Percentiles rank a stretch among this genome's conserved stretches.
Conservation (phyloP, 1,140 invertebrate genomes). For the Caerostris darwini region DNA sequence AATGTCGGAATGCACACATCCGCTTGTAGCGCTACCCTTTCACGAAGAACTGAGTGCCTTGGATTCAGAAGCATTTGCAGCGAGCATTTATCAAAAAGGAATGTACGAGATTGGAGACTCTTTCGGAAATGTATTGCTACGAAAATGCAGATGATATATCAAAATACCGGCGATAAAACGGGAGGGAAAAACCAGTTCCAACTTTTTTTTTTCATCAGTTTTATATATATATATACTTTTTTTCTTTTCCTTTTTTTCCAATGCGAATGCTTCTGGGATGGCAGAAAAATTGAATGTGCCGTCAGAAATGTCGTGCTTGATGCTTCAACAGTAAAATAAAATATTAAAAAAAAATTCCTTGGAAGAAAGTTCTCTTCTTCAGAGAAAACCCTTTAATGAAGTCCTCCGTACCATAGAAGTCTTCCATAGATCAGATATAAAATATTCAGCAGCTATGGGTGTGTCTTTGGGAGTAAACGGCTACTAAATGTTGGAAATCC, state of each 20-base stretch:
- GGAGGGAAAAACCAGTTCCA: slow-evolving; percentile 9
- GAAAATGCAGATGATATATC: slow-evolving; percentile 72
- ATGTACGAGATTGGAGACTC: background rate
- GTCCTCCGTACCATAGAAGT: background rate
- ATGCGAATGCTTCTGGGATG: background rate
- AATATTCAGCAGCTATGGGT: slow-evolving; percentile 53
- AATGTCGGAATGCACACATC: background rate
- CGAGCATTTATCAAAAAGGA: slow-evolving; percentile 25
- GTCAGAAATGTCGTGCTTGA: slow-evolving; percentile 40
- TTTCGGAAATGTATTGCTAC: slow-evolving; percentile 51
- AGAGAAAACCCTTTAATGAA: slow-evolving; percentile 42
- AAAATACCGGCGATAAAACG: slow-evolving; percentile 65
- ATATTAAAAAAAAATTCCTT: background rate
- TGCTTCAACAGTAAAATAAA: slow-evolving; percentile 35
- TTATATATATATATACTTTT: background rate
- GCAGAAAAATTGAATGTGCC: slow-evolving; percentile 39
- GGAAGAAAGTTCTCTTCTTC: background rate
- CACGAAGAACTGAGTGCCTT: background rate
- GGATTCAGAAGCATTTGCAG: slow-evolving; percentile 37
- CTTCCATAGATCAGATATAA: slow-evolving; percentile 32
- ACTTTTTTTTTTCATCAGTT: background rate
- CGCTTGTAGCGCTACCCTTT: background rate
- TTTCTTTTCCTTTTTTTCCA: background rate
- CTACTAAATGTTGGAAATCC: slow-evolving; percentile 38
- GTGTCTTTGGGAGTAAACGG: slow-evolving; percentile 37